A percentile compares a stretch with the other conserved stretches of the same genome.
phyloP scores from a whole-genome alignment of 2,888 invertebrate species.

The Oithona nana region DNA sequence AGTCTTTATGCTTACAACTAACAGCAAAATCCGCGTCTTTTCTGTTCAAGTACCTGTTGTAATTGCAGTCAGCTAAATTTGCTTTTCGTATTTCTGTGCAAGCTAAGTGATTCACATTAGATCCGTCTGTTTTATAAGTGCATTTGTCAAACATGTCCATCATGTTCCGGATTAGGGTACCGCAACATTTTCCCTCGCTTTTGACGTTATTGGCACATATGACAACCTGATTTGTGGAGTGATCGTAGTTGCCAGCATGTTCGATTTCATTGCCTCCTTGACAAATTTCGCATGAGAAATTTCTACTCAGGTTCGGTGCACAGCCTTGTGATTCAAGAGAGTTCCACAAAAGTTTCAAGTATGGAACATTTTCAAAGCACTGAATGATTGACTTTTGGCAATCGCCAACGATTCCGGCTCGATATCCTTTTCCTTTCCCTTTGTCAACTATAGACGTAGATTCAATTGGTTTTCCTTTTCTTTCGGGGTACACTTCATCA shows the following conservation, averaged over 20 bases:
- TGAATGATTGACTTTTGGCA: constrained; percentile 60
- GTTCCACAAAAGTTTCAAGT: constrained; percentile 42
- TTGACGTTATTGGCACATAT: constrained; percentile 7
- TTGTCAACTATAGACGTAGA: too few species aligned
- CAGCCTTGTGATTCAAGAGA: constrained; percentile 21
- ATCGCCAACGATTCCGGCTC: too few species aligned
- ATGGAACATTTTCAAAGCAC: constrained; percentile 51
- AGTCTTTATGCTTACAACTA: neutral
- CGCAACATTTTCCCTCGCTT: neutral
- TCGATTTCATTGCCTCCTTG: neutral
- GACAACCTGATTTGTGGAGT: constrained; percentile 1
- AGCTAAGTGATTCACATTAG: constrained; percentile 10
- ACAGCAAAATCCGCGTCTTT: neutral
- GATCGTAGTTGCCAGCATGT: constrained; percentile 1
- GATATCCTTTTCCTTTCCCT: constrained; percentile 52
- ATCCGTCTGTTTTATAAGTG: neutral
- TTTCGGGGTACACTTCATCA: constrained; percentile 52
- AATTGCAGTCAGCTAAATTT: constrained; percentile 13
- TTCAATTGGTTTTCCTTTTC: too few species aligned
- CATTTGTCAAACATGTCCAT: constrained; percentile 15
- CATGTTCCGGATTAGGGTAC: constrained; percentile 1
- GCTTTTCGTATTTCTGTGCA: constrained; percentile 15
- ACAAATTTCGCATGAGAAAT: constrained; percentile 7
- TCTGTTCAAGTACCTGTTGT: neutral
- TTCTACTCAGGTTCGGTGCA: neutral